Base-by-base conservation (phyloP, 2,113 vertebrate species). In the Tinamus guttatus region DNA sequence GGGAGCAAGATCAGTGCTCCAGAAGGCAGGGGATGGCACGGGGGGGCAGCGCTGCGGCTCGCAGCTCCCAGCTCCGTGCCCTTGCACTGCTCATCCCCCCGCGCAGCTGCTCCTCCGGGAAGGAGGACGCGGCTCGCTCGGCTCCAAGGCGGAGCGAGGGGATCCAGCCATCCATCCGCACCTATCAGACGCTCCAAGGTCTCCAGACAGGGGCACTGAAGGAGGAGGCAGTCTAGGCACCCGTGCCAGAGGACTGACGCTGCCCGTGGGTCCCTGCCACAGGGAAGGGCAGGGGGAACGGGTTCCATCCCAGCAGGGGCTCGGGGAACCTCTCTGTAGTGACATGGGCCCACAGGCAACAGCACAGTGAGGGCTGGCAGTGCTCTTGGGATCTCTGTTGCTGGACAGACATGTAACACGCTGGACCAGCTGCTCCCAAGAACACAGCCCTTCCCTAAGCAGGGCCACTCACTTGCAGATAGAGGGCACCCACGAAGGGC, bases 91-190 rank as follows among this genome's bases (percentile, higher is more conserved):
- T 52, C 2, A 3, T 28, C 28, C 71, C 3, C 32, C 12, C 0
- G 13, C 0, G 5, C 88, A 96, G 94, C 94, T 96, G 94, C 81
- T 96, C 83, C 65, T 47, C 71, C 45, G 6, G 47, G 45, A 5
- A 49, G 24, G 65, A 71, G 65, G 84, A 94, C 69, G 70, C 87
- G 92, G 88, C 84, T 92, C 90, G 65, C 83, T 68, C 74, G 81
- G 78, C 73, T 95, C 82, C 69, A 84, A 58, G 58, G 60, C 25
- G n/a, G 24, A 34, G 68, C 5, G 47, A 76, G 60, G 73, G 93
- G 58, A 90, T 28, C 60, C 77, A 96, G 90, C 59, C 59, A 71
- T 36, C 87, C 73, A 93, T 94, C 94, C 96, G 83, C 65, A 75
- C 69, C 70, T 84, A 78, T 65, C 93, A 92, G 83, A 85, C 92